phyloP scores from a whole-genome alignment of 2,888 invertebrate species.

The Agrotis exclamationis region DNA sequence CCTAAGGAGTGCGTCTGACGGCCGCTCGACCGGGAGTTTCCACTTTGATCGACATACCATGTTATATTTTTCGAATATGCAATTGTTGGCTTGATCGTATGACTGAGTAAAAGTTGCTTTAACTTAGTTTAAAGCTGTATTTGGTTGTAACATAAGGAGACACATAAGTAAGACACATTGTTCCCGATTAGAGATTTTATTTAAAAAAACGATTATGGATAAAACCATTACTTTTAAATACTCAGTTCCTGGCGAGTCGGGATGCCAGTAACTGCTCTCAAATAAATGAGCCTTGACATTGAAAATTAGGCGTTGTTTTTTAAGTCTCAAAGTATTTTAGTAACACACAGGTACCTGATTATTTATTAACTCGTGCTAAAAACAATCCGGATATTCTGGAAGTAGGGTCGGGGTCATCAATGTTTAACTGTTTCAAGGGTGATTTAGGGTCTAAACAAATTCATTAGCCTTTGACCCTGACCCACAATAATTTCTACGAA shows the following conservation, averaged over 20 bases:
- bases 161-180: not conserved
- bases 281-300: slow-evolving; percentile 22
- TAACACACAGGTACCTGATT: slow-evolving; percentile 10
- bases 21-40: not conserved
- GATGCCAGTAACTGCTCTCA: not conserved
- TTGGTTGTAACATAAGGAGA: not conserved
- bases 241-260: not conserved
- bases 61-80: not conserved
- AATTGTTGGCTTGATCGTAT: not conserved
- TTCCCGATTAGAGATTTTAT: not conserved
- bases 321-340: slow-evolving; percentile 27
- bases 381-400: slow-evolving; percentile 29
- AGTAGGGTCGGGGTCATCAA: slow-evolving; percentile 27
- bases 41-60: not conserved
- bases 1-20: not conserved
- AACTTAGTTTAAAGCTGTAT: not conserved
- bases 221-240: not conserved
- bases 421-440: slow-evolving; percentile 39
- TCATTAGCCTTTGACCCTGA: slow-evolving; percentile 37
- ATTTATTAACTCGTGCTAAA: slow-evolving; percentile 42
- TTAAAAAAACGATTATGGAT: not conserved
- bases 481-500: slow-evolving; percentile 11
- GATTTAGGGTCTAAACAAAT: slow-evolving; percentile 45
- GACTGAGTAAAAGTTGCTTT: not conserved
- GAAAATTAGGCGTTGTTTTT: slow-evolving; percentile 9